A percentile compares a stretch with the other conserved stretches of the same genome.
phyloP scores from a whole-genome alignment of 1,140 invertebrate genomes.

The Drosophila pandora region DNA sequence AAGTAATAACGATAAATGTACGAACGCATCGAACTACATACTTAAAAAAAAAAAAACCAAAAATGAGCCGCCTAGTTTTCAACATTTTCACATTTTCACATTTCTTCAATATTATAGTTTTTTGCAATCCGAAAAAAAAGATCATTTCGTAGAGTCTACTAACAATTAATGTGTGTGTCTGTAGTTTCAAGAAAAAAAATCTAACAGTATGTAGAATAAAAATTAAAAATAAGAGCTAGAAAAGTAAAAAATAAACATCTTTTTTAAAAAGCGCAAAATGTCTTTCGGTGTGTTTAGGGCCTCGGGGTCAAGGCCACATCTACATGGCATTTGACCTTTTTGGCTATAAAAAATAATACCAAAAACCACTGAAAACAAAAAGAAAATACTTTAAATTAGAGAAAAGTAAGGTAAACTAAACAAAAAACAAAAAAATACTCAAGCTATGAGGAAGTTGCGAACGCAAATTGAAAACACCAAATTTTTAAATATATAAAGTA shows the following conservation, averaged over 20 bases:
- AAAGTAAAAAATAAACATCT: conserved; percentile 16
- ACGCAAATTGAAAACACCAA: conserved; percentile 75
- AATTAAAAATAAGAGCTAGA: conserved; percentile 1
- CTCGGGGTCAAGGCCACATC: conserved; percentile 66
- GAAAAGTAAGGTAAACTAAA: conserved; percentile 20
- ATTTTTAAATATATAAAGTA: conserved; percentile 60
- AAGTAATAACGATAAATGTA: conserved; percentile 4
- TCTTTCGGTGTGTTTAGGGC: conserved; percentile 49
- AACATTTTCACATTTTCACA: conserved; percentile 13
- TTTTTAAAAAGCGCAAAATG: conserved; percentile 40
- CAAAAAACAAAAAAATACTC: conserved; percentile 28
- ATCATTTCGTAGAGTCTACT: conserved; percentile 52
- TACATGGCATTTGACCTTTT: conserved; percentile 64
- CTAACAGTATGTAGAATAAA: conserved; percentile 11
- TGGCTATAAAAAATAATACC: conserved; percentile 16
- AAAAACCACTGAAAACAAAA: not conserved
- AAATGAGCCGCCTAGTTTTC: conserved; percentile 41
- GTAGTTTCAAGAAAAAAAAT: conserved; percentile 47
- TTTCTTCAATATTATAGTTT: conserved; percentile 26
- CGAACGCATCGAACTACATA: conserved; percentile 16
- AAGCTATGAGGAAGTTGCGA: conserved; percentile 40
- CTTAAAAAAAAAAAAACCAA: conserved; percentile 19
- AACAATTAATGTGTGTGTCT: conserved; percentile 76
- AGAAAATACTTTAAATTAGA: conserved; percentile 29
- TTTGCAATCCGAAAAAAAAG: conserved; percentile 5